Evolutionary conservation across 2,888 invertebrate species (phyloP).

Genomic region (Agonopterix subpropinquella): DNA sequence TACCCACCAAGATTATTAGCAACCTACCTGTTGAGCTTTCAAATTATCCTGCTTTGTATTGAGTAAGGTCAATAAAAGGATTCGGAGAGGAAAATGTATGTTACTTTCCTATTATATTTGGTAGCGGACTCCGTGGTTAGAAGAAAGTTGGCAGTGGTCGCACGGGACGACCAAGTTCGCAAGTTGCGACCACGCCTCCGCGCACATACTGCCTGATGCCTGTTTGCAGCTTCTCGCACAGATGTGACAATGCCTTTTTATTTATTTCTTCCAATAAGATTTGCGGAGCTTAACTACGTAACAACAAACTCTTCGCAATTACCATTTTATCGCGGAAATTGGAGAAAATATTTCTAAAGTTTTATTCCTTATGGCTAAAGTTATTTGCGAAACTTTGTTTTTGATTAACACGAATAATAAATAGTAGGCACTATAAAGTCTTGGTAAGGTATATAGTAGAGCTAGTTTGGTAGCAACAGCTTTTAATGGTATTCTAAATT

Average conservation of each 20-base stretch:
- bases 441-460: no score
- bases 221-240: constrained; percentile 28
- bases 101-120: no score
- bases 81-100: no score
- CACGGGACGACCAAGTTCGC: constrained; percentile 37
- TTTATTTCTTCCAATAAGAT: constrained; percentile 12
- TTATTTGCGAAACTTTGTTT: no score
- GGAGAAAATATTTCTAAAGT: background rate
- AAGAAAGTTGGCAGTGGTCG: constrained; percentile 40
- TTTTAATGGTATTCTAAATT: background rate
- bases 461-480: background rate
- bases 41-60: no score
- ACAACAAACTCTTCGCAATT: constrained; percentile 4
- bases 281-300: constrained; percentile 4
- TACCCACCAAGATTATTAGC: no score
- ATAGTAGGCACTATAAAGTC: no score
- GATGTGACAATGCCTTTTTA: constrained; percentile 27
- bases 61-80: no score
- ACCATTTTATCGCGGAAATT: background rate
- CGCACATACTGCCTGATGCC: constrained; percentile 27
- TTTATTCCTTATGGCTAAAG: no score
- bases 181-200: constrained; percentile 39
- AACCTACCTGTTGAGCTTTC: no score
- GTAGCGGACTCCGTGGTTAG: constrained; percentile 1
- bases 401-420: no score